Conservation (phyloP, 2,888 invertebrate genomes). For the Luperina testacea region DNA sequence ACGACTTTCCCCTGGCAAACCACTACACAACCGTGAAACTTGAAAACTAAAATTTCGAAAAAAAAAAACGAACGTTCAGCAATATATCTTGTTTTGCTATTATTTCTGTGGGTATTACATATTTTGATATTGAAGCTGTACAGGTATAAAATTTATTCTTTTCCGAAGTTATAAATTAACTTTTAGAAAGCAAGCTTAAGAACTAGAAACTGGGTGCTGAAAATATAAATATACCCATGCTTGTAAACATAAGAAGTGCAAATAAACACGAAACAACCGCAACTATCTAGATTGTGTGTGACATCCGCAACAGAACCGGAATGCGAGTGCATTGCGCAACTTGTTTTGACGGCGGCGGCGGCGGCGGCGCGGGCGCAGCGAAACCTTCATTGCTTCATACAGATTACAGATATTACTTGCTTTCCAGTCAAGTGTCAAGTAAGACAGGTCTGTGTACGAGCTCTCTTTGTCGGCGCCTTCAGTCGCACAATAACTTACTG, state of each 20-base stretch:
- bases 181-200: neutral
- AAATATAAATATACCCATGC: neutral
- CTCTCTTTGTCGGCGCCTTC: slow-evolving; percentile 45
- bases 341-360: slow-evolving; percentile 79
- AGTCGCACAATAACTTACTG: slow-evolving; percentile 17
- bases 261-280: slow-evolving; percentile 67
- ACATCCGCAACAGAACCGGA: slow-evolving; percentile 74
- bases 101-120: neutral
- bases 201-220: neutral
- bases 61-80: slow-evolving; percentile 6
- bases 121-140: slow-evolving; percentile 9
- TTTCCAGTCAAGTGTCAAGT: slow-evolving; percentile 63
- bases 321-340: slow-evolving; percentile 85
- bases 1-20: slow-evolving; percentile 25
- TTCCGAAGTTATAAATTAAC: neutral
- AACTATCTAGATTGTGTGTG: slow-evolving; percentile 65
- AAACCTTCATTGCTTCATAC: slow-evolving; percentile 76
- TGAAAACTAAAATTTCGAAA: slow-evolving; percentile 26
- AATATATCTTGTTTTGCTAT: slow-evolving; percentile 31
- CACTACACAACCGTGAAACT: slow-evolving; percentile 28
- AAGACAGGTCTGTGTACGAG: slow-evolving; percentile 54
- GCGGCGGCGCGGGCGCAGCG: slow-evolving; percentile 58
- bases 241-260: slow-evolving; percentile 37
- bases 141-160: neutral
- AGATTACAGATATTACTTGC: slow-evolving; percentile 68